Conservation (phyloP, 2,888 invertebrate species). For the Rutpela maculata region DNA sequence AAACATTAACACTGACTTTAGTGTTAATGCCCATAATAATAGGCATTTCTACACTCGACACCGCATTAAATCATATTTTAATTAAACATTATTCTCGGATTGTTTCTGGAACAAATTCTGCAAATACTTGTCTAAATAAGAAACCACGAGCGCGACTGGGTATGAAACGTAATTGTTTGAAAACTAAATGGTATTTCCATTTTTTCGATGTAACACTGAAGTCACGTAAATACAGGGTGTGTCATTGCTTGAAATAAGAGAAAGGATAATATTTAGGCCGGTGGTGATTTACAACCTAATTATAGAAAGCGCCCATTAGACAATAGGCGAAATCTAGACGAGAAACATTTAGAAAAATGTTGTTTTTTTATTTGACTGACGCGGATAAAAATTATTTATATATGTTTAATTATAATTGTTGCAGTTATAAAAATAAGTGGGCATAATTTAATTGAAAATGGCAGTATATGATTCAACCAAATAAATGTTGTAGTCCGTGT, state of each 20-base stretch:
- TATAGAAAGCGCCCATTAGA: background rate
- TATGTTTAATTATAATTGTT: too few relatives aligned
- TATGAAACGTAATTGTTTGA: background rate
- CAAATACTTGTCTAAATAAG: constrained; percentile 28
- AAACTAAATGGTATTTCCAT: constrained; percentile 14
- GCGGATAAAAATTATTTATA: too few relatives aligned
- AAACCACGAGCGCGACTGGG: constrained; percentile 24
- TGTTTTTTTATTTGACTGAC: background rate
- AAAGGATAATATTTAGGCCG: background rate
- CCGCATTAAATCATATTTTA: constrained; percentile 35
- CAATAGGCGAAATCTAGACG: background rate
- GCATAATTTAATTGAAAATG: too few relatives aligned
- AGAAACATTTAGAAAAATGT: background rate
- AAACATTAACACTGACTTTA: background rate
- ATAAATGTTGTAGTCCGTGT: too few relatives aligned
- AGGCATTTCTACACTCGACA: constrained; percentile 21
- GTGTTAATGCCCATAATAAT: constrained; percentile 9
- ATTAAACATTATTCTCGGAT: constrained; percentile 28
- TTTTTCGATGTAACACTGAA: background rate
- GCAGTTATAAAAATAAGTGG: too few relatives aligned
- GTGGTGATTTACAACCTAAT: background rate
- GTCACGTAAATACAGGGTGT: constrained; percentile 8
- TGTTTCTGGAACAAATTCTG: constrained; percentile 36
- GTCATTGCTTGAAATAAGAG: background rate
- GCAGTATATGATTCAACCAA: too few relatives aligned